Evolutionary conservation across 1,140 invertebrate genomes (phyloP).

Genomic region (Drosophila sulfurigaster): DNA sequence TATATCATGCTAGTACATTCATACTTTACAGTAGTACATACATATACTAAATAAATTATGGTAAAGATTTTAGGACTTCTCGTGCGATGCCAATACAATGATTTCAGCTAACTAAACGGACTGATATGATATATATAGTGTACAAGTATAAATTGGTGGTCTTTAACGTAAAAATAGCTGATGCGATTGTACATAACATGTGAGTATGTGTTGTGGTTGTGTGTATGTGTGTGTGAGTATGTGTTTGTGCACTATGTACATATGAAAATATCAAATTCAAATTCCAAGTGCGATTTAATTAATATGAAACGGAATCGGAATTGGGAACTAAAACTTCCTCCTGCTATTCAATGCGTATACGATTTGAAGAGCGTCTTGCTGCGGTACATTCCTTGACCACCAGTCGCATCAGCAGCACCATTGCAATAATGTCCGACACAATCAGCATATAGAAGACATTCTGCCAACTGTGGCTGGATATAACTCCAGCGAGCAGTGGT

Average conservation of each 20-base stretch:
- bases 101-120: constrained; percentile 16
- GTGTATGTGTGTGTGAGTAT: not conserved
- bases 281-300: constrained; percentile 34
- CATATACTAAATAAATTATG: constrained; percentile 26
- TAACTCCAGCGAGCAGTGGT: constrained; percentile 94
- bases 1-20: not conserved
- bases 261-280: constrained; percentile 35
- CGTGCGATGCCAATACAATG: constrained; percentile 13
- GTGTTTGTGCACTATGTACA: constrained; percentile 35
- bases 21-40: constrained; percentile 11
- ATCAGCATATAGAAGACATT: constrained; percentile 98
- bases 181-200: constrained; percentile 10
- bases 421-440: constrained; percentile 91
- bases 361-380: constrained; percentile 56
- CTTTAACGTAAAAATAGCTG: constrained; percentile 21
- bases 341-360: constrained; percentile 81
- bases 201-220: not conserved
- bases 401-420: constrained; percentile 88
- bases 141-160: constrained; percentile 19
- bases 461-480: constrained; percentile 91
- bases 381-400: constrained; percentile 71
- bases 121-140: constrained; percentile 11
- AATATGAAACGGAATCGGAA: constrained; percentile 30
- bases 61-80: constrained; percentile 29
- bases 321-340: constrained; percentile 5